Base-by-base conservation (phyloP, 2,888 invertebrate species). In the Eurytoma californica region DNA sequence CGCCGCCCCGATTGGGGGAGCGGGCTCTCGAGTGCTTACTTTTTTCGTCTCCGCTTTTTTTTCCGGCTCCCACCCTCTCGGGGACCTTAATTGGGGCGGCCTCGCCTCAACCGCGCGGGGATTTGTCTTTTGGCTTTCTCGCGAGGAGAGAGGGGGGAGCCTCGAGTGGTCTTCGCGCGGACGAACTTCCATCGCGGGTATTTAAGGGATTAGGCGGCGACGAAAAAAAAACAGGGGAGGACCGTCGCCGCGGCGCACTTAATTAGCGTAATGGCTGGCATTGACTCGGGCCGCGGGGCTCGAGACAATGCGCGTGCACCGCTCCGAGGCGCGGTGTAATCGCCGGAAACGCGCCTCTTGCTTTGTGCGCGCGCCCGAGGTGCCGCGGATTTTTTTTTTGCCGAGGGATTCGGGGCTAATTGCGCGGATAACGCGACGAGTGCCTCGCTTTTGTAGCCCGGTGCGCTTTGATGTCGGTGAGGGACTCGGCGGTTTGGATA, bases 21-120 rank as follows among this genome's bases (percentile, higher is more conserved):
- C 39, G 7, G 24, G 24, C 24, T 24, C 39, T 13, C 20, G 20
- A 58, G 24, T 13, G 58, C 9, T 20, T 24, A 12, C 28, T 24
- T 60, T 60, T 60, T 60, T 24, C 13, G 14, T 53, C 53, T 12
- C 14, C n/a, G 7, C 51, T 51, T 13, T n/a, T 53, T 53, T 53
- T 16, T 53, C n/a, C 14, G 14, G 0, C 14, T 5, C 9, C n/a
- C 53, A 16, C 53, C 53, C 53, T 53, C n/a, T 53, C 20, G 57
- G 60, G 60, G 30, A 61, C 16, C 61, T 61, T 61, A 61, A 61
- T 61, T 61, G 61, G 61, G 61, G 61, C 16, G 61, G 61, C 30
- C 30, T 61, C 61, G 24, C 30, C 61, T 61, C 24, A 61, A 61
- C 30, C 30, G 61, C 24, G 24, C 24, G 24, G 24, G 28, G 61